Base-by-base conservation (phyloP, 1,140 invertebrate species). In the Drosophila cardini region DNA sequence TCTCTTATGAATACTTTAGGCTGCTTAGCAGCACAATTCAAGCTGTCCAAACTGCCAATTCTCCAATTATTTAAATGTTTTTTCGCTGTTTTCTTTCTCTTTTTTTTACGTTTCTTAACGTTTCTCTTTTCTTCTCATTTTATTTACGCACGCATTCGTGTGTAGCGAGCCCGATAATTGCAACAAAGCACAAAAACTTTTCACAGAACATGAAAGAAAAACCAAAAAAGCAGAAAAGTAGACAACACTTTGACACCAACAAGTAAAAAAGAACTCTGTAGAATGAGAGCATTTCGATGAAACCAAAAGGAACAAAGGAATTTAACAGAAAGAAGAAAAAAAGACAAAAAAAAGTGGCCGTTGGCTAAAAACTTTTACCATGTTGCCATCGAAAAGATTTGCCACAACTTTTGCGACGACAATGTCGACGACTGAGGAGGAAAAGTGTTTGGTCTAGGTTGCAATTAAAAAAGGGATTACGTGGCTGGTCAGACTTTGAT, bases 381-480 rank as follows among this genome's bases (percentile, higher is more conserved):
- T 53, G 61, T 40, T 62, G 48, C 56, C 46, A 52, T 36, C 53
- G 62, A 9, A 65, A 74, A 63, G 68, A 75, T 75, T 75, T 75
- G 34, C 60, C 60, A 26, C 67, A 75, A 75, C 53, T 75, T 75
- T 58, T 62, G 61, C 48, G 68, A 40, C 38, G 15, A 11, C 10
- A n/a, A 57, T 40, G 68, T 21, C 46, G n/a, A 11, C 10, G 38
- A 57, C n/a, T 45, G 38, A 2, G 32, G n/a, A 6, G 10, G 42
- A 46, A 61, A 58, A 70, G 72, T 70, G 63, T 76, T 64, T 68
- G 60, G 69, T 50, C 38, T 67, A 80, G 61, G 68, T 64, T 80
- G 80, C 84, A 89, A 89, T 89, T 89, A 89, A 89, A 89, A 89
- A 90, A 72, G 80, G 85, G 85, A 84, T 89, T 89, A 80, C 76